Evolutionary conservation across 1,140 invertebrate species (phyloP), one percentile per base, ranked within the genome.

Genomic region (Chrysomallon squamiferum): DNA sequence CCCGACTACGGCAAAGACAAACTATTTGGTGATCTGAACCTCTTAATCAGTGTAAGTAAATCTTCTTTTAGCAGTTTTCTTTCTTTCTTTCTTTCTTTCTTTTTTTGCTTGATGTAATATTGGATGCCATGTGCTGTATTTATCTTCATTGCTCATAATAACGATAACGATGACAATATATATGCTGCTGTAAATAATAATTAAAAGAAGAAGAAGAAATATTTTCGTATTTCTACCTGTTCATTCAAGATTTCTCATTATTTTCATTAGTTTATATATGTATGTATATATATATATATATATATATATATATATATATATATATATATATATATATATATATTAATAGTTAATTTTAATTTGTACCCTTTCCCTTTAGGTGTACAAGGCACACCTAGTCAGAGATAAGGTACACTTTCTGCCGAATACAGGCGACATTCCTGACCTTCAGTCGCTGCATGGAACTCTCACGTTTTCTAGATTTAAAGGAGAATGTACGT

Each of bases 1-100:
- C 75, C 80, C 5, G 60, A 58, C 1, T 78, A 78, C 38, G 80
- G 74, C 1, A 71, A 82, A 57, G 69, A 74, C 9, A 58, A 59
- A 20, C 58, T 82, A 0, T 82, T 78, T 38, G 49, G 66, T 0
- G 69, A 81, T 45, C 62, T 35, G 29, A 59, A 50, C 3, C 62
- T 78, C 0, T 60, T 81, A 2, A 71, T 68, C 49, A 49, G 69
- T 50, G 78, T 80, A 66, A 71, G 71, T 59, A 20, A 11, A 18
- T 43, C 15, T 64, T 27, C 9, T 66, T 25, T 33, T 50, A n/a
- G n/a, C n/a, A n/a, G n/a, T n/a, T n/a, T n/a, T n/a, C n/a, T n/a
- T n/a, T n/a, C n/a, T n/a, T 25, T 50, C 38, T 33, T 20, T 64
- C 30, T 33, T 43, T 64, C n/a, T 15, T 27, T 38, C 3, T 57